Evolutionary conservation across 2,113 vertebrate genomes (phyloP).

Genomic region (Sprattus sprattus): DNA sequence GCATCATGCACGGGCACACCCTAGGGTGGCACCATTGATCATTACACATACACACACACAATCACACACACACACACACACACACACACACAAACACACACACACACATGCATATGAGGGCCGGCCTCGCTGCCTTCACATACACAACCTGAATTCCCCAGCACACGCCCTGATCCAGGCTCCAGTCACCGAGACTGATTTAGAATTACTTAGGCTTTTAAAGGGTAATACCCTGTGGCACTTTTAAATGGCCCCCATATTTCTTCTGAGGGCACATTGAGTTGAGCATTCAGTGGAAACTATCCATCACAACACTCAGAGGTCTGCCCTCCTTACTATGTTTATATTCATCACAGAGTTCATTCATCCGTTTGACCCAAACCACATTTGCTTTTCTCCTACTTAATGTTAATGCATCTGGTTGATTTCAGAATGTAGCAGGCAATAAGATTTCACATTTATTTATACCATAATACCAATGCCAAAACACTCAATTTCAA

Average conservation of each 20-base stretch:
- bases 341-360: too few species aligned
- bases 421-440: too few species aligned
- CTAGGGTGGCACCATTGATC: slow-evolving; percentile 5
- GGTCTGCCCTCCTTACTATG: too few species aligned
- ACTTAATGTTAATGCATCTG: too few species aligned
- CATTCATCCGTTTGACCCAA: too few species aligned
- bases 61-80: too few species aligned
- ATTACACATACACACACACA: neutral
- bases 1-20: slow-evolving; percentile 35
- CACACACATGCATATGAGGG: neutral
- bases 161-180: neutral
- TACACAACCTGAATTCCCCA: neutral
- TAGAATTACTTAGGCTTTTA: neutral
- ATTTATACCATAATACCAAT: too few species aligned
- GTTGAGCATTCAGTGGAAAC: too few species aligned
- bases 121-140: neutral
- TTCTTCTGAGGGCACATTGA: neutral
- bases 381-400: too few species aligned
- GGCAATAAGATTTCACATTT: too few species aligned
- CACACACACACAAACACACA: neutral
- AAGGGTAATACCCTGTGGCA: neutral
- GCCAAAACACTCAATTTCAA: too few species aligned
- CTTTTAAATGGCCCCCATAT: neutral
- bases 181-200: neutral
- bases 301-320: too few species aligned